These are phyloP conservation scores for Elaeidobius kamerunicus DNA, from an alignment of 2,888 invertebrate species.

Conservation along the genomic window DNA sequence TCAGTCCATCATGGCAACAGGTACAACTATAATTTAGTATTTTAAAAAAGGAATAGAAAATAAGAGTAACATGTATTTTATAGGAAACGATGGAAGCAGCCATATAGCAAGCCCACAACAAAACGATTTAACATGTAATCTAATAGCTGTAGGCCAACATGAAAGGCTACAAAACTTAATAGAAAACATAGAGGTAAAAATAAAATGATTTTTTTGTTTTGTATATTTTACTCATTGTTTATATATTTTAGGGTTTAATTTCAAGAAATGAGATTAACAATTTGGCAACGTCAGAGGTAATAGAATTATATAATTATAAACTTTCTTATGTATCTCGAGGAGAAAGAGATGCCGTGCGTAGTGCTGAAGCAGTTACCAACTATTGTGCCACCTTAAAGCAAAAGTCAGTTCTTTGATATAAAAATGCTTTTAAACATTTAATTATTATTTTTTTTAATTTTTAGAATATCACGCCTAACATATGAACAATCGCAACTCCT, in stretches of 20 bases:
- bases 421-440: neutral
- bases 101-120: conserved; percentile 8
- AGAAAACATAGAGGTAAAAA: conserved; percentile 36
- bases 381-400: conserved; percentile 54
- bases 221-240: neutral
- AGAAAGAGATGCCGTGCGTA: conserved; percentile 52
- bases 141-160: conserved; percentile 43
- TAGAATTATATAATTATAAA: conserved; percentile 72
- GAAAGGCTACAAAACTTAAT: conserved; percentile 43
- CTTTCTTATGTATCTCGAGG: conserved; percentile 56
- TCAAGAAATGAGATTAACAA: conserved; percentile 50
- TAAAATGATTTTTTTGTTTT: conserved; percentile 4
- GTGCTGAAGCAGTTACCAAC: conserved; percentile 54
- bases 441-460: conserved; percentile 1
- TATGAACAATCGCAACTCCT: conserved; percentile 52
- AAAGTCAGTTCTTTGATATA: conserved; percentile 31
- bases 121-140: conserved; percentile 35
- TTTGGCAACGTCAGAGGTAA: conserved; percentile 63
- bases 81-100: conserved; percentile 11
- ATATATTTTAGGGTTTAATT: conserved; percentile 27
- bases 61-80: conserved; percentile 1
- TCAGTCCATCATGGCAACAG: conserved; percentile 14
- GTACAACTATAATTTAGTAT: conserved; percentile 1
- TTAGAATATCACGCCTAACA: conserved; percentile 44
- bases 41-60: too few relatives aligned